Evolutionary conservation across 2,797 vertebrate species (phyloP), one percentile per base, ranked within the genome.

Genomic region (Betta splendens): DNA sequence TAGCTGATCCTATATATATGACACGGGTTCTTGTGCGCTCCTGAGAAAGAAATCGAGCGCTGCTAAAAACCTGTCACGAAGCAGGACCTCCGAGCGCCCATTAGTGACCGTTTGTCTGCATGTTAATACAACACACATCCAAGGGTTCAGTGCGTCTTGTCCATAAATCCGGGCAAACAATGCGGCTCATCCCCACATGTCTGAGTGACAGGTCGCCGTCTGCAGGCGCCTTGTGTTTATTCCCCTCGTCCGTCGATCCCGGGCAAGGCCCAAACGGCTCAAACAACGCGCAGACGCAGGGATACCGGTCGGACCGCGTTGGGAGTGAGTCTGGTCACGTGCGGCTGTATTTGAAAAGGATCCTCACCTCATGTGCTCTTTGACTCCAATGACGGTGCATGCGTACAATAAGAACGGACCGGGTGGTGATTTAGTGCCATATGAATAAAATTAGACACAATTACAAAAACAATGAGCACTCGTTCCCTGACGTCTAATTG

Each of bases 121-220:
- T 40, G 13, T 10, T 13, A 33, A 46, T n/a, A n/a, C 22, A 25
- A 17, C 3, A 9, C 36, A 49, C 25, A 25, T 53, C 8, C 69
- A 50, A 28, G 35, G 42, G 9, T 66, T 49, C 57, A 29, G 31
- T 9, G 3, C n/a, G 50, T 39, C 23, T 40, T 38, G 57, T 64
- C 35, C 7, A 0, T 29, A 20, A 60, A 50, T 23, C 42, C 45
- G 3, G 2, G 17, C 1, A 48, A 78, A 72, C 43, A 60, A 61
- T 51, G 13, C 61, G 40, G 51, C 40, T 55, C 75, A 72, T 71
- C 59, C 36, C 44, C 61, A 35, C 53, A 1, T 40, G 33, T 63
- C 64, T 63, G 18, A 39, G 54, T 33, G 65, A 63, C 43, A 48
- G 33, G 56, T 66, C 46, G 33, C 37, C 16, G 26, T 64, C 32